Conservation (phyloP, 2,888 invertebrate genomes). For the Temnothorax unifasciatus region DNA sequence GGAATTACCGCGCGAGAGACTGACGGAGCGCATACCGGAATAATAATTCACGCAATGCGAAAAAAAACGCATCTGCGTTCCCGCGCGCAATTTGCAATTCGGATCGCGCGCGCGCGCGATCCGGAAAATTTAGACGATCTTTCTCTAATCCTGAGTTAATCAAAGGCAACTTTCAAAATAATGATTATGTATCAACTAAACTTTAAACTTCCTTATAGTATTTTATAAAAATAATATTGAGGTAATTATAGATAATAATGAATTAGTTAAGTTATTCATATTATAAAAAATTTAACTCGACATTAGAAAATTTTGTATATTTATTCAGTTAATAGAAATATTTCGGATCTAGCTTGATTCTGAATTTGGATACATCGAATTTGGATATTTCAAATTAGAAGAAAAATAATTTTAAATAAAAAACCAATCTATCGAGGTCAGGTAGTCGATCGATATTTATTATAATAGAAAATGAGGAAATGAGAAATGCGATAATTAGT, state of each 20-base stretch:
- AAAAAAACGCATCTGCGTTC: constrained; percentile 17
- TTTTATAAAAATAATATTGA: not conserved
- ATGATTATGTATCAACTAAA: not conserved
- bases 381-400: not conserved
- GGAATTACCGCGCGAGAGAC: constrained; percentile 10
- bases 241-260: not conserved
- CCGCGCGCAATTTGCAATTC: constrained; percentile 36
- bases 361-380: not conserved
- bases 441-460: constrained; percentile 6
- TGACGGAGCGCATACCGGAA: constrained; percentile 35
- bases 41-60: constrained; percentile 34
- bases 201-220: too few species aligned
- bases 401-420: not conserved
- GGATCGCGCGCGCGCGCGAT: not conserved
- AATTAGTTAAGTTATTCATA: not conserved
- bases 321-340: not conserved
- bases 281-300: not conserved
- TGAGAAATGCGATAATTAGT: constrained; percentile 28
- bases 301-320: not conserved
- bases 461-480: constrained; percentile 12
- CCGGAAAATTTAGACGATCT: not conserved
- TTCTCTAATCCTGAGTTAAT: not conserved
- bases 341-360: not conserved
- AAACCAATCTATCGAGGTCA: not conserved
- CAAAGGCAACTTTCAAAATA: not conserved